A percentile compares a stretch with the other conserved stretches of the same genome.
These are phyloP conservation scores for Cheirogaleus medius DNA, from an alignment of 2,113 vertebrate species.

Conservation along the genomic window DNA sequence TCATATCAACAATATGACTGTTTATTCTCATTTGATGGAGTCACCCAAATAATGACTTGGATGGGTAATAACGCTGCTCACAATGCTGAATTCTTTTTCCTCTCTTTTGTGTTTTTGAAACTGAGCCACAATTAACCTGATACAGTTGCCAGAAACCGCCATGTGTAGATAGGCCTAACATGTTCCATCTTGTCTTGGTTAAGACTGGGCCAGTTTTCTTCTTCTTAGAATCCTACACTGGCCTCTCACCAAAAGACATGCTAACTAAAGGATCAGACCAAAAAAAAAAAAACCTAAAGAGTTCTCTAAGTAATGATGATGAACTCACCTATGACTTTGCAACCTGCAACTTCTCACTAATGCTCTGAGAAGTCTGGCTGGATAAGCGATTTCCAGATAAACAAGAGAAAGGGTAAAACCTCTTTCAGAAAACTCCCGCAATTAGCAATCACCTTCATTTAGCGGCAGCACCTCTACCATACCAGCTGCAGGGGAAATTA, in stretches of 20 bases:
- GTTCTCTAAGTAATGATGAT: not conserved
- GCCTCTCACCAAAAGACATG: not conserved
- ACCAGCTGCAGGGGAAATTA: constrained; percentile 75
- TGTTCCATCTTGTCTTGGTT: constrained; percentile 41
- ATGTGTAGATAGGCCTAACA: not conserved
- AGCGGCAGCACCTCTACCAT: constrained; percentile 59
- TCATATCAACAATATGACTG: not conserved
- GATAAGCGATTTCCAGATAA: constrained; percentile 45
- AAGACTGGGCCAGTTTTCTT: constrained; percentile 24
- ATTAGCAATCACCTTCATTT: constrained; percentile 74
- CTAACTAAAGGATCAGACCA: not conserved
- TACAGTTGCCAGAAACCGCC: constrained; percentile 39
- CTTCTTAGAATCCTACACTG: not conserved
- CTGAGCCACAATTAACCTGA: constrained; percentile 57
- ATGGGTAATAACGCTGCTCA: not conserved
- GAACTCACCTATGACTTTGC: not conserved
- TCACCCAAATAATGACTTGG: not conserved
- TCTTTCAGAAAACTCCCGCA: constrained; percentile 73
- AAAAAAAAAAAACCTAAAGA: not conserved
- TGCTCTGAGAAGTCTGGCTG: constrained; percentile 12
- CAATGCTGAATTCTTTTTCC: not conserved
- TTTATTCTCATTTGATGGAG: not conserved
- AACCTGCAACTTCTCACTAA: not conserved
- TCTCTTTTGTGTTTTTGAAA: constrained; percentile 2
- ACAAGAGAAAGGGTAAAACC: constrained; percentile 62